phyloP scores from a whole-genome alignment of 1,140 invertebrate species.

The Gryon sp. region DNA sequence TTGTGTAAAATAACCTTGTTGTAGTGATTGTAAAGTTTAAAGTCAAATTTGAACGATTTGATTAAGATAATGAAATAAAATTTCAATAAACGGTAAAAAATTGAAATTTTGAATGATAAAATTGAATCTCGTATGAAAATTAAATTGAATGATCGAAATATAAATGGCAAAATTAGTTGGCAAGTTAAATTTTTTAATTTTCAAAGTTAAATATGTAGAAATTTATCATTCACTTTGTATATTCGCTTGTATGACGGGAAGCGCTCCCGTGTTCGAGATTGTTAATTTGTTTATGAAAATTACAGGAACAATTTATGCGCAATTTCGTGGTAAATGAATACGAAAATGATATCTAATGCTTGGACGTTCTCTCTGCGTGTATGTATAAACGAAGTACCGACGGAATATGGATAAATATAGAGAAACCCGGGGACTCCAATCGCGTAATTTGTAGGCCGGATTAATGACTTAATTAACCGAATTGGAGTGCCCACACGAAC shows the following conservation, averaged over 20 bases:
- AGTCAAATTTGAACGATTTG: too few species aligned
- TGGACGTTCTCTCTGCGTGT: not conserved
- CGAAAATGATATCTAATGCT: slow-evolving; percentile 49
- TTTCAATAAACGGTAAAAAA: too few species aligned
- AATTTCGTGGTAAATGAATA: slow-evolving; percentile 44
- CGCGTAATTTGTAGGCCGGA: slow-evolving; percentile 20
- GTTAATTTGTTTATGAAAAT: slow-evolving; percentile 46
- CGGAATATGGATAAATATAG: slow-evolving; percentile 32
- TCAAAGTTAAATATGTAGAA: too few species aligned
- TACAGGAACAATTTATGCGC: slow-evolving; percentile 43
- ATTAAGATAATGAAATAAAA: too few species aligned
- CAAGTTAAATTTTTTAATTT: slow-evolving; percentile 28
- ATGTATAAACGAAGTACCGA: slow-evolving; percentile 19
- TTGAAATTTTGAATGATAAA: too few species aligned
- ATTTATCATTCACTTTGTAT: too few species aligned
- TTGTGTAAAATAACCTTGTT: too few species aligned
- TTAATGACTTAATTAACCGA: slow-evolving; percentile 53
- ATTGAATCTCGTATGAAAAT: slow-evolving; percentile 17
- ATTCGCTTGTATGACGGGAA: too few species aligned
- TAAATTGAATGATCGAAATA: slow-evolving; percentile 39
- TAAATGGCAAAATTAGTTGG: slow-evolving; percentile 10
- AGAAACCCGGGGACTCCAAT: not conserved
- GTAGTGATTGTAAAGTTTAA: too few species aligned
- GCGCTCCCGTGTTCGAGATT: not conserved
- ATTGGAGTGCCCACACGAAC: slow-evolving; percentile 21